Base-by-base conservation (phyloP, 2,113 vertebrate species). In the Synodontis membranacea region DNA sequence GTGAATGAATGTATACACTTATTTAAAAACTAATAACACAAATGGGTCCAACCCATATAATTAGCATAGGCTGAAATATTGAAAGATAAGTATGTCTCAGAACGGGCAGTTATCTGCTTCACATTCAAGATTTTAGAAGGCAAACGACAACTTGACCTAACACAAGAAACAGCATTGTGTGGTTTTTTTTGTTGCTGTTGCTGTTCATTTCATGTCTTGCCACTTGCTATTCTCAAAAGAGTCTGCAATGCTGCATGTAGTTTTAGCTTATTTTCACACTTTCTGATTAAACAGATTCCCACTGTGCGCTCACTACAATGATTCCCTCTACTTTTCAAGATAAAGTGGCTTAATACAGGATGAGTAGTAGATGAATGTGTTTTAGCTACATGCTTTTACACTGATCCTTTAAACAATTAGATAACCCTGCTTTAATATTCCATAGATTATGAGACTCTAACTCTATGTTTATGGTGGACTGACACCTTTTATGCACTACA, bases 371-470 rank as follows among this genome's bases (percentile, higher is more conserved):
- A 39, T 12, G 28, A 28, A 4, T 46, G 37, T 56, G 62, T 15
- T 54, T 54, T 84, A 25, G 21, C 19, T n/a, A n/a, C 37, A 39
- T 14, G n/a, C 23, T 42, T 42, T 9, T 76, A 82, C 15, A 7
- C 15, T 44, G 25, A 15, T 46, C 4, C 2, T 50, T n/a, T 34
- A 44, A 48, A 42, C 1, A 78, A 62, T 14, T 34, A 68, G 54
- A 50, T 88, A 50, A 62, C 44, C 42, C 56, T 85, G 44, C 21
- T 58, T 80, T 84, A 42, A 72, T 46, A 56, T 28, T 56, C 23
- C 5, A 56, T 25, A 78, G 37, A 88, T 12, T 23, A 31, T 17
- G 11, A 39, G n/a, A 39, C 23, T 62, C 34, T 60, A 60, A 44
- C 15, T n/a, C 3, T 21, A 80, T 7, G 42, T 84, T 31, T 52